Evolutionary conservation across 2,888 invertebrate species (phyloP).

Genomic region (Oxycera nigricornis): DNA sequence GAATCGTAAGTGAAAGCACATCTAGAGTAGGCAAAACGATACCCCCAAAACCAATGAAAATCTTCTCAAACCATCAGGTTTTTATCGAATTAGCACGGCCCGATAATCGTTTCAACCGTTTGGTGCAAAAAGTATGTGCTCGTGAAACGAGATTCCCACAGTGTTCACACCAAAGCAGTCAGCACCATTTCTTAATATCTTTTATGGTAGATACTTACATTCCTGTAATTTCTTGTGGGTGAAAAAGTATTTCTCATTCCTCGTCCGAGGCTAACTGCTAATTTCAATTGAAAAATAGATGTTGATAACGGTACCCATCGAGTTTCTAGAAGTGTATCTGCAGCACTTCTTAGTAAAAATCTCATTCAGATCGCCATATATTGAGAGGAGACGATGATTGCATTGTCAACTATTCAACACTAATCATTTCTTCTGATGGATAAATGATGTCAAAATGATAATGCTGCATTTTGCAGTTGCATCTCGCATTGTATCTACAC

Average conservation of each 20-base stretch:
- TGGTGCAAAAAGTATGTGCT: no score
- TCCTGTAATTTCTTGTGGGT: slow-evolving; percentile 10
- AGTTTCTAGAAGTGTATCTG: not conserved
- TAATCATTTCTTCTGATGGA: slow-evolving; percentile 7
- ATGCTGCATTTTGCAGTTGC: slow-evolving; percentile 5
- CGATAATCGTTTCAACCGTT: no score
- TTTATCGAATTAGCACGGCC: no score
- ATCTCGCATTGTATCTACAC: slow-evolving; percentile 8
- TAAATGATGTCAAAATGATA: slow-evolving; percentile 20
- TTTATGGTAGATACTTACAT: not conserved
- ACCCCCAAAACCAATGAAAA: no score
- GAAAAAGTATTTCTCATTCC: not conserved
- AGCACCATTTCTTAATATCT: no score
- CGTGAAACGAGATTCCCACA: no score
- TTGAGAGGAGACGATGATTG: not conserved
- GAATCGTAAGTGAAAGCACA: no score
- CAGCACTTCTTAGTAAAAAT: not conserved
- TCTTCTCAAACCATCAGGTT: no score
- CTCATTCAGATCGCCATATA: not conserved
- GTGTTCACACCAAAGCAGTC: no score
- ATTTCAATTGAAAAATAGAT: slow-evolving; percentile 17
- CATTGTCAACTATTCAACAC: slow-evolving; percentile 19
- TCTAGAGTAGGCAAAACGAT: no score
- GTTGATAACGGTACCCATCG: slow-evolving; percentile 20
- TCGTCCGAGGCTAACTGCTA: not conserved